Evolutionary conservation across 2,888 invertebrate genomes (phyloP).

Genomic region (Watsonalla cultraria): DNA sequence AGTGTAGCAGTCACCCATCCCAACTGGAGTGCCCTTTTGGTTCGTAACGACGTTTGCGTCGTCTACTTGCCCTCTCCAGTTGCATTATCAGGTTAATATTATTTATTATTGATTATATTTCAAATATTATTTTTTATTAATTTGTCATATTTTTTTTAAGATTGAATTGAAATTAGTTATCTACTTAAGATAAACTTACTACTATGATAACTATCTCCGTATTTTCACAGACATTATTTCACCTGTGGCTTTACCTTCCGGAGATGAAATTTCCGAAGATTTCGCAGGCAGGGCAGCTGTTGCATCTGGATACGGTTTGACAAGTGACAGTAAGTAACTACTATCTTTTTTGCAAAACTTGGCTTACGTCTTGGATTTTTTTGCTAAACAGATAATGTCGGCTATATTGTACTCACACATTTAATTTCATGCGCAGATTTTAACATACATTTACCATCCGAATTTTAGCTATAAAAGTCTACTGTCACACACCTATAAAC

Average conservation of each 20-base stretch:
- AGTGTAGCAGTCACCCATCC: slow-evolving; percentile 37
- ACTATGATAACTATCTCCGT: no score
- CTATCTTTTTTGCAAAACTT: no score
- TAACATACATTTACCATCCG: no score
- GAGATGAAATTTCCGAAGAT: slow-evolving; percentile 24
- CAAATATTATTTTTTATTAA: no score
- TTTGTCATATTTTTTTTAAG: no score
- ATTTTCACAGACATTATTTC: slow-evolving; percentile 25
- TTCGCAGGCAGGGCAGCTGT: slow-evolving; percentile 31
- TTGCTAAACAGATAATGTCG: no score
- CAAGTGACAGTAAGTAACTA: slow-evolving; percentile 25
- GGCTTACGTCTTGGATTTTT: no score
- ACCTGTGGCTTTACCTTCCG: slow-evolving; percentile 31
- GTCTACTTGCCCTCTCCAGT: slow-evolving; percentile 22
- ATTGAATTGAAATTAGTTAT: not conserved
- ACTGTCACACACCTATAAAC: no score
- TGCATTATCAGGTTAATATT: slow-evolving; percentile 7
- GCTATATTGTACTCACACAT: no score
- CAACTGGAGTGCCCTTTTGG: slow-evolving; percentile 31
- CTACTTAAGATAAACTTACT: not conserved
- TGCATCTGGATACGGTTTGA: slow-evolving; percentile 50
- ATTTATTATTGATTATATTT: slow-evolving; percentile 8
- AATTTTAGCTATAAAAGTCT: no score
- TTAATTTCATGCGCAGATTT: no score
- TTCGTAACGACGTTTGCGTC: slow-evolving; percentile 46